Percentiles rank a stretch among this genome's conserved stretches.
phyloP scores from a whole-genome alignment of 2,888 invertebrate species.

The Cheilosia urbana region DNA sequence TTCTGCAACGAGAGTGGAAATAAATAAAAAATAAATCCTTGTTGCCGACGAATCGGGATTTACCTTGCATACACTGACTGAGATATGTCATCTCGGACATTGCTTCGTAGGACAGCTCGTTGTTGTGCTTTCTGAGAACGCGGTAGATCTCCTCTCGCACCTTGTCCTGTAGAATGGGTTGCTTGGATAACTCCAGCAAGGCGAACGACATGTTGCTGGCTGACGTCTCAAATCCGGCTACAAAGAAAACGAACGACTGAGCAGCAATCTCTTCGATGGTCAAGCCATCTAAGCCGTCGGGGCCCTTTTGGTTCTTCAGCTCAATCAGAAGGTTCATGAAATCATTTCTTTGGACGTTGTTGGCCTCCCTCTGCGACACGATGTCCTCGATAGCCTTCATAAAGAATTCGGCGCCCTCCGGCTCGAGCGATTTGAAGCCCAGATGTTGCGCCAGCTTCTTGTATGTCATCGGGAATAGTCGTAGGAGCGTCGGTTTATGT shows the following conservation, averaged over 20 bases:
- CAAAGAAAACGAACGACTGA: slow-evolving; percentile 85
- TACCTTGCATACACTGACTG: slow-evolving; percentile 84
- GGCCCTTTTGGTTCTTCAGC: slow-evolving; percentile 76
- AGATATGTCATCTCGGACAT: slow-evolving; percentile 84
- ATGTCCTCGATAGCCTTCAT: slow-evolving; percentile 77
- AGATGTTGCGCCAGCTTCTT: slow-evolving; percentile 30
- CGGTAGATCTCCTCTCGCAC: slow-evolving; percentile 83
- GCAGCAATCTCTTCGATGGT: slow-evolving; percentile 84
- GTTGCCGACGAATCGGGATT: slow-evolving; percentile 8
- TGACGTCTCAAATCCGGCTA: slow-evolving; percentile 85
- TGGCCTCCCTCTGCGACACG: slow-evolving; percentile 76
- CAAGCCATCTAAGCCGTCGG: slow-evolving; percentile 77
- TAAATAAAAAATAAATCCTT: background rate
- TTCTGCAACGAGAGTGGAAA: slow-evolving; percentile 79
- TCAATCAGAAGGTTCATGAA: slow-evolving; percentile 79
- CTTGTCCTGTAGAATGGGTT: slow-evolving; percentile 83
- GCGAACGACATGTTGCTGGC: slow-evolving; percentile 84
- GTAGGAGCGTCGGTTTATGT: slow-evolving; percentile 76
- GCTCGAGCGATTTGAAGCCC: slow-evolving; percentile 6
- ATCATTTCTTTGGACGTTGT: slow-evolving; percentile 78
- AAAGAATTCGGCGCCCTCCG: slow-evolving; percentile 73
- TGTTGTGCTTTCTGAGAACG: slow-evolving; percentile 81
- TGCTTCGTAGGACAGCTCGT: slow-evolving; percentile 84
- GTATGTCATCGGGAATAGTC: slow-evolving; percentile 76
- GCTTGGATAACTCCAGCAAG: slow-evolving; percentile 84